Evolutionary conservation across 2,113 vertebrate genomes (phyloP), one percentile per base, ranked within the genome.

Genomic region (Lontra canadensis): DNA sequence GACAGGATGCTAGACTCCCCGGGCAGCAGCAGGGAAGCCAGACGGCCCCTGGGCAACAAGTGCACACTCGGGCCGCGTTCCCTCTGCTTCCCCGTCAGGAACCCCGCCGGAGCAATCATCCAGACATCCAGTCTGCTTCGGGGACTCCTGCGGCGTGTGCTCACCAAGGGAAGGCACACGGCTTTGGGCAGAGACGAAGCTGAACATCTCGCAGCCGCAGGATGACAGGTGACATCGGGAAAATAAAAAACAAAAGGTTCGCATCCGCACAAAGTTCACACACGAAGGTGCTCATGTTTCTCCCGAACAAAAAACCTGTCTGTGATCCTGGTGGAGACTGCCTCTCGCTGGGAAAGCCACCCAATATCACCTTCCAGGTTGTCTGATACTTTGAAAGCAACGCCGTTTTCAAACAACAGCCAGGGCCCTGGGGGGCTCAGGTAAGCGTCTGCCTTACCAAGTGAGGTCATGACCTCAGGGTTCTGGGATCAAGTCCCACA

Each of bases 141-240:
- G 29, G 55, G 13, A 34, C 15, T 23, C 31, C 63, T 2, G 26
- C n/a, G 8, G 20, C 44, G 69, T 9, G 7, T 8, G 26, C 13
- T 65, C n/a, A 8, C 4, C n/a, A 25, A 14, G 9, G 31, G n/a
- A 42, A 63, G 26, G 44, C 52, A 39, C 0, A 0, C 18, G 1
- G 15, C 59, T 18, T 21, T 21, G 11, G 49, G 39, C 73, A n/a
- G 34, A n/a, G 39, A 57, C 15, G 34, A 14, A 39, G 85, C 11
- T 1, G 25, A 73, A 23, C 39, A 7, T 26, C 34, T 34, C 34
- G 20, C 26, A 52, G 69, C n/a, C 39, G 8, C 52, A 74, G 63
- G 20, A 20, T 13, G 6, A 47, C 34, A 82, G 36, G 4, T 13
- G 34, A 26, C 47, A 26, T 25, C 6, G 15, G 65, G 34, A 63